These are phyloP conservation scores for Lepetodrilus schrolli DNA, from an alignment of 2,888 invertebrate species.

Conservation along the genomic window DNA sequence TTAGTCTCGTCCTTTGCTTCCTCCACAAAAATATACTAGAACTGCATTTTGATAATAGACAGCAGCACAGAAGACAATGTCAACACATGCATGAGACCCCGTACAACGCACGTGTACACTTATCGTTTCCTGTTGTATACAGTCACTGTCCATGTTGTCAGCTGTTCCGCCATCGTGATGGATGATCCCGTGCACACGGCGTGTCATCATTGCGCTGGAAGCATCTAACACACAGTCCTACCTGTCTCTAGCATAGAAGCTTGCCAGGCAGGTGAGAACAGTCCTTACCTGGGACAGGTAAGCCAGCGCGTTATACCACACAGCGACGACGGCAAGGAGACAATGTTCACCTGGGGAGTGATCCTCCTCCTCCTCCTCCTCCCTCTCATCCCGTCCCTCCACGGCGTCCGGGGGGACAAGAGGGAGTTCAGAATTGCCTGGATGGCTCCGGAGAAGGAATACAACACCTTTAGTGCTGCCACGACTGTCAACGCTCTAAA, in stretches of 20 bases:
- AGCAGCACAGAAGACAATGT: too few species aligned
- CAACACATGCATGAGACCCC: too few species aligned
- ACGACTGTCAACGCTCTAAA: conserved; percentile 63
- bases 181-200: background rate
- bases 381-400: background rate
- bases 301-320: too few species aligned
- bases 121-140: too few species aligned
- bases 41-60: too few species aligned
- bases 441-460: conserved; percentile 62
- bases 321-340: too few species aligned
- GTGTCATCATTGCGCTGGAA: background rate
- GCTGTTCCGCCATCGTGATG: background rate
- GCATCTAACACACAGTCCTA: background rate
- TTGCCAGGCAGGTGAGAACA: background rate
- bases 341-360: conserved; percentile 15
- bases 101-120: too few species aligned
- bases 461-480: conserved; percentile 59
- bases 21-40: too few species aligned
- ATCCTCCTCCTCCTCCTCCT: background rate
- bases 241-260: background rate
- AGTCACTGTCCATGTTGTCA: too few species aligned
- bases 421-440: conserved; percentile 65
- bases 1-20: too few species aligned
- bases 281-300: too few species aligned
- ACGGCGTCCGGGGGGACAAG: conserved; percentile 8